A percentile compares a stretch with the other conserved stretches of the same genome.
These are phyloP conservation scores for Andrena chrysosceles DNA, from an alignment of 2,888 invertebrate species.

Conservation along the genomic window DNA sequence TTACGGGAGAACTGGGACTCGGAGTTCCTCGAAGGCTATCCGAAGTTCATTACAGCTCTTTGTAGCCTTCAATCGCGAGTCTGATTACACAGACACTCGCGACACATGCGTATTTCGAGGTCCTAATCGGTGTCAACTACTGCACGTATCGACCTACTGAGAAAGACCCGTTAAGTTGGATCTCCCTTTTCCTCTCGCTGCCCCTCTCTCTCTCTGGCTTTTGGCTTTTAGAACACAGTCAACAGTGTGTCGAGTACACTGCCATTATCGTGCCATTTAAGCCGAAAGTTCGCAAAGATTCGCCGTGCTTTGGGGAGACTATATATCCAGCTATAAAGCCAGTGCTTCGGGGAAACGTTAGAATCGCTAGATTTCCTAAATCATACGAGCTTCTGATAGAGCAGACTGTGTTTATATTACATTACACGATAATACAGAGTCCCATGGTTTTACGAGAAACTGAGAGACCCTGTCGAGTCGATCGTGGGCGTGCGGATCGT, in stretches of 20 bases:
- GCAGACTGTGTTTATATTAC: background rate
- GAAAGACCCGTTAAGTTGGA: constrained; percentile 82
- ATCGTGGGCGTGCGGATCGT: constrained; percentile 38
- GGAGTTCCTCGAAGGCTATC: background rate
- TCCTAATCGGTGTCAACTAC: constrained; percentile 81
- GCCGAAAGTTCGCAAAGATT: background rate
- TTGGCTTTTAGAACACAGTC: constrained; percentile 51
- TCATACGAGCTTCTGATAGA: background rate
- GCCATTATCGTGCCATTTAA: constrained; percentile 37
- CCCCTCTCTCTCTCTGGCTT: constrained; percentile 44
- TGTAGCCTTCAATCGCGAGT: background rate
- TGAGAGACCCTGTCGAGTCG: constrained; percentile 12
- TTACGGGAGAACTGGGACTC: background rate
- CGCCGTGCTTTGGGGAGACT: background rate
- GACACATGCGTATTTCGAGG: constrained; percentile 73
- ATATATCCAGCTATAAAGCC: no score
- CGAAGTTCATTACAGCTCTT: constrained; percentile 4
- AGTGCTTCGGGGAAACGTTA: background rate
- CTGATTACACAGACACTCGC: constrained; percentile 15
- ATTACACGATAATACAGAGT: background rate
- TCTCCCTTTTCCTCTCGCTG: constrained; percentile 63
- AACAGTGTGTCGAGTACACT: background rate
- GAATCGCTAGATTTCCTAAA: background rate
- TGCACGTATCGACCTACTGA: constrained; percentile 84
- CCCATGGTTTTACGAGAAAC: background rate